Base-by-base conservation (phyloP, 2,888 invertebrate genomes). In the Neocrepidodera transversa region DNA sequence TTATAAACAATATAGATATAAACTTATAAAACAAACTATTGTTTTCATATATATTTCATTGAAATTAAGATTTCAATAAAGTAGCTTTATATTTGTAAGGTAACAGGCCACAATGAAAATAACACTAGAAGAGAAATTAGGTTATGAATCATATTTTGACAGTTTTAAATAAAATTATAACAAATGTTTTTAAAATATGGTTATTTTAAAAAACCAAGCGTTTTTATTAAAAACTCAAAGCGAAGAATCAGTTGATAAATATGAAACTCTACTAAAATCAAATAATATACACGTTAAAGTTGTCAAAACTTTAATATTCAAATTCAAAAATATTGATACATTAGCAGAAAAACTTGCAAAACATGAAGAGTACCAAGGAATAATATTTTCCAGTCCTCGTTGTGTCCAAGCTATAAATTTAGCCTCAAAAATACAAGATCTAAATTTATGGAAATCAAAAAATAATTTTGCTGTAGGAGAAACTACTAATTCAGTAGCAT, bases 311-410 rank as follows among this genome's bases (percentile, higher is more conserved):
- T 71, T 85, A 53, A 79, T 80, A 26, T 85, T 85, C 63, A 76
- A 78, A 2, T 85, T 79, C 69, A 80, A 81, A 68, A 82, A 83
- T 70, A 74, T 84, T 18, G 76, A 79, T 1, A 65, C 74, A 56
- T 73, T 85, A 54, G 73, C 66, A 7, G 68, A 73, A 17, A 82
- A 81, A 71, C 67, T 85, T n/a, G 62, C 74, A 51, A 75, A 76
- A 36, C 79, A 80, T 13, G 76, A 80, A 48, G 71, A 77, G 30
- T 85, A 82, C 73, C 78, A 79, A 43, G 85, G 81, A 23, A 71
- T 85, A 20, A 78, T 85, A 2, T 82, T 86, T 54, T 83, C 84
- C 1, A 85, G 85, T 70, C 85, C 85, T 1, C 76, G 86, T 23
- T 83, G 84, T 68, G 82, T 85, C 7, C 78, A 81, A 64, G 84